These are phyloP conservation scores for Abrostola tripartita DNA, from an alignment of 2,888 invertebrate genomes.

Conservation along the genomic window DNA sequence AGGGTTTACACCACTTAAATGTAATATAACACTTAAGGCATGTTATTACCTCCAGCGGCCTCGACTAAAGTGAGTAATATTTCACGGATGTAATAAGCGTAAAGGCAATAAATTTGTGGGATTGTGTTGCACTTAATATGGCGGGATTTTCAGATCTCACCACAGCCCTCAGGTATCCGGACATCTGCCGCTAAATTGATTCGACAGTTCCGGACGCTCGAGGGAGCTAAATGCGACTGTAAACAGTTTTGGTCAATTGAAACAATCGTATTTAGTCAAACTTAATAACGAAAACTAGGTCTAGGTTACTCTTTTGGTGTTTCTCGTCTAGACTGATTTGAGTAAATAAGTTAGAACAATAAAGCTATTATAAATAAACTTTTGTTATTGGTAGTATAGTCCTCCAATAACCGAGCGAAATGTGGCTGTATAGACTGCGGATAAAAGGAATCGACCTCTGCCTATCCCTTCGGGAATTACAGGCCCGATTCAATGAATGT, in stretches of 20 bases:
- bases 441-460: too few species aligned
- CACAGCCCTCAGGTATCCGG: constrained; percentile 22
- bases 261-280: constrained; percentile 20
- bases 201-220: not conserved
- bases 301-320: too few species aligned
- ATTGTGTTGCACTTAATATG: constrained; percentile 37
- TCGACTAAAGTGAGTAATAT: too few species aligned
- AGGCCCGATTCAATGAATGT: too few species aligned
- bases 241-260: constrained; percentile 24
- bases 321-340: too few species aligned
- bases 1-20: not conserved
- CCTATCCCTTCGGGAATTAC: too few species aligned
- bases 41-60: too few species aligned
- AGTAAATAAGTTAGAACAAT: too few species aligned
- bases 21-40: not conserved
- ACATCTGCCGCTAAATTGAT: constrained; percentile 10
- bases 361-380: too few species aligned
- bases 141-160: constrained; percentile 16
- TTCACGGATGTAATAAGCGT: constrained; percentile 52
- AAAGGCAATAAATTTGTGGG: constrained; percentile 56
- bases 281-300: not conserved
- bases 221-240: constrained; percentile 19
- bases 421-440: too few species aligned
- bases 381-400: too few species aligned
- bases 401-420: too few species aligned